Base-by-base conservation (phyloP, 1,140 invertebrate genomes). In the Eupeodes corollae region DNA sequence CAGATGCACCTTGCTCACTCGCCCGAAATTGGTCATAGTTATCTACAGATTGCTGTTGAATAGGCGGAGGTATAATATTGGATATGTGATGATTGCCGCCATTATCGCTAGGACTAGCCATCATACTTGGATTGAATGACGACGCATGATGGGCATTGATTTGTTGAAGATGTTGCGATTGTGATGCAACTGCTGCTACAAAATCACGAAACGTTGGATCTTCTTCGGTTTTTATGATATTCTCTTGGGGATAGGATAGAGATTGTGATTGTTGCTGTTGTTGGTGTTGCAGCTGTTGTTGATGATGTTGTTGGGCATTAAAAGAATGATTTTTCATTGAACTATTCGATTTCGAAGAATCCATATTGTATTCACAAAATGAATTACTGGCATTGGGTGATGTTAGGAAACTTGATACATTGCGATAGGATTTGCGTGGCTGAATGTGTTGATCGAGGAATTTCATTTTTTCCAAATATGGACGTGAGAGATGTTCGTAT, bases 381-480 rank as follows among this genome's bases (percentile, higher is more conserved):
- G 61, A 61, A 43, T 67, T 66, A 1, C 57, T 59, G 34, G 60
- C 61, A 10, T 62, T 58, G 6, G 64, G 64, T 3, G 65, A 67
- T 5, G 60, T 63, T 5, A 67, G 44, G 41, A 67, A 67, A 52
- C 56, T 65, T 10, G 59, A 54, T 33, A 67, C 61, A 50, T 67
- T 64, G 26, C 64, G 53, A 42, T 67, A 68, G 3, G 65, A 68
- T 47, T 68, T 68, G 9, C 65, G 49, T 11, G 65, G 62, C 39
- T 65, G 62, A 39, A 68, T 68, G 26, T 67, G 65, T 37, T 63
- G 59, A 38, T 68, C 65, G 18, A 68, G 51, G 31, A 68, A 68
- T 52, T 67, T 68, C 65, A 68, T 68, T 53, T 68, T 68, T 46
- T 68, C 65, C 33, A 68, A 47, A 46, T 68, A 68, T 6, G 65